Base-by-base conservation (phyloP, 1,140 invertebrate species). In the Sinonovacula constricta region DNA sequence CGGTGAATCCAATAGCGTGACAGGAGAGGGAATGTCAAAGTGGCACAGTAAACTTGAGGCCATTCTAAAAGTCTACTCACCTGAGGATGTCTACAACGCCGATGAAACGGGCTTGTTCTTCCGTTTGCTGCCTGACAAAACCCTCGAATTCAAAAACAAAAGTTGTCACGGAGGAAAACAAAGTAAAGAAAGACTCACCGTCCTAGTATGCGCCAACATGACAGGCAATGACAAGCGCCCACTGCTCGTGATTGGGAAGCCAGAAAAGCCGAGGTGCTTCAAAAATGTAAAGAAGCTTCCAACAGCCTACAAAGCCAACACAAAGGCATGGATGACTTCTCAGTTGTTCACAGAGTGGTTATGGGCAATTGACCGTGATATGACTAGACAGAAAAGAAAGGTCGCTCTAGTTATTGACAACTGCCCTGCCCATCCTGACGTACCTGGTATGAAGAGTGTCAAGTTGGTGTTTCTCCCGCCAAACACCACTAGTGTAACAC, bases 241-340 rank as follows among this genome's bases (percentile, higher is more conserved):
- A 60, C 88, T 90, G 28, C 69, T 92, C n/a, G 81, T 93, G 3
- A 92, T 92, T 68, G 92, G 92, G 76, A 92, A 92, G 84, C 89
- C 82, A 15, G 71, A 81, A 82, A 91, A 91, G 34, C 91, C 91
- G 54, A 81, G 88, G 24, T 92, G 91, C 85, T 93, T 92, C 81
- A 92, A 92, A 83, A 88, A 85, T 79, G 60, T 84, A 30, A 89
- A 89, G 86, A 80, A 69, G 45, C 31, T 60, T 2, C 65, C 66
- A 12, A 78, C 75, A 15, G 22, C 45, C 3, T 78, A 67, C 24
- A 31, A n/a, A 1, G 72, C 62, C 15, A 89, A 80, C 79, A 88
- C 87, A 63, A 92, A 88, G 81, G 89, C 92, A 10, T 92, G 92
- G 92, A 92, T 92, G 91, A 92, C 91, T 30, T 62, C 69, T 30